Percentiles rank a stretch among this genome's conserved stretches.
Conservation (phyloP, 1,140 invertebrate species). For the Ectropis grisescens region DNA sequence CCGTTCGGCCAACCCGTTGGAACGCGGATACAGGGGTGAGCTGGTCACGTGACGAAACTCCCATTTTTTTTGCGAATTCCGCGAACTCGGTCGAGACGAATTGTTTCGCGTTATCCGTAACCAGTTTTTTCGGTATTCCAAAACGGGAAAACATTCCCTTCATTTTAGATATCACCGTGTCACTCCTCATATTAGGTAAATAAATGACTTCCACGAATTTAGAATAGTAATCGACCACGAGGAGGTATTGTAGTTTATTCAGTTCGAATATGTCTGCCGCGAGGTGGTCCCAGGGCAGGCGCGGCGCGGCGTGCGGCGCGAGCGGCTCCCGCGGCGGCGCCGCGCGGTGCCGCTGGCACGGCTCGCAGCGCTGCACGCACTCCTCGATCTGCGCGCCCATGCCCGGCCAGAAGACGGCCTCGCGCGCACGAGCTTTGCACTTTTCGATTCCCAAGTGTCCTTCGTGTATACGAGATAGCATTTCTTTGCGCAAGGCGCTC, state of each 20-base stretch:
- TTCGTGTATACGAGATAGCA: no score
- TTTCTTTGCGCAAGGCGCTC: no score
- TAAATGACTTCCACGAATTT: conserved; percentile 17
- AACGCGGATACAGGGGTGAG: conserved; percentile 22
- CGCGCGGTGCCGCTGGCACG: no score
- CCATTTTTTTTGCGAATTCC: conserved; percentile 17
- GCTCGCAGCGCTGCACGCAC: no score
- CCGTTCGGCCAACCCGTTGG: conserved; percentile 23
- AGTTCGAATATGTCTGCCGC: conserved; percentile 14
- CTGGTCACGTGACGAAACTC: conserved; percentile 19
- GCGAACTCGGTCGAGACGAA: conserved; percentile 17
- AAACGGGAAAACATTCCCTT: background rate
- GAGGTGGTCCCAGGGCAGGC: conserved; percentile 13
- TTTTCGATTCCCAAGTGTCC: conserved; percentile 16
- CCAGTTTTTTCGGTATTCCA: conserved; percentile 1
- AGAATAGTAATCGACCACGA: conserved; percentile 23
- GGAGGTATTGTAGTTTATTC: conserved; percentile 8
- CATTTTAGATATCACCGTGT: conserved; percentile 10
- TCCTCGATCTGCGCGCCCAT: no score
- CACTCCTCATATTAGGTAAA: conserved; percentile 8
- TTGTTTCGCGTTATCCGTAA: conserved; percentile 12
- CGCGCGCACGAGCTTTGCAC: background rate
- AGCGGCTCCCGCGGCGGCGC: conserved; percentile 16
- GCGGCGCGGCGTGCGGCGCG: conserved; percentile 10
- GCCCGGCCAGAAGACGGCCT: background rate